phyloP scores from a whole-genome alignment of 2,888 invertebrate genomes.

The Steromphala cineraria region DNA sequence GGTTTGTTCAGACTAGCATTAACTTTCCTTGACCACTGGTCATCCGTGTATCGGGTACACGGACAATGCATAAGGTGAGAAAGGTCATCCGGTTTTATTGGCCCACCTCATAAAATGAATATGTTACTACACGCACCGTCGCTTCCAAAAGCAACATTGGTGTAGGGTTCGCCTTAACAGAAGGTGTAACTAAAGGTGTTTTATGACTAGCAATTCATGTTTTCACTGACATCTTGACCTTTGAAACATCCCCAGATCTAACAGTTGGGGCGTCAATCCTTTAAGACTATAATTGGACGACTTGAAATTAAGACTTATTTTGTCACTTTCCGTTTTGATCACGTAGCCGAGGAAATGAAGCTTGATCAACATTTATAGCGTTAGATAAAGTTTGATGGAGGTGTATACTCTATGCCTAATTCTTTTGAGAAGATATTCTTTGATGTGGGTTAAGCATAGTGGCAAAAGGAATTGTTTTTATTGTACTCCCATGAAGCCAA shows the following conservation, averaged over 20 bases:
- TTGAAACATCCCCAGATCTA: neutral
- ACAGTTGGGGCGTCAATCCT: neutral
- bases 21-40: neutral
- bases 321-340: neutral
- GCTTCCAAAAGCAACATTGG: neutral
- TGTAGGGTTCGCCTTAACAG: neutral
- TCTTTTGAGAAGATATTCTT: no score
- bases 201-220: neutral
- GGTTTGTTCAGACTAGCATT: neutral
- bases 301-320: neutral
- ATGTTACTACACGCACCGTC: neutral
- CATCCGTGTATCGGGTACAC: neutral
- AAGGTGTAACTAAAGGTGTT: neutral
- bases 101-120: slow-evolving; percentile 10
- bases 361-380: no score
- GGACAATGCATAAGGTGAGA: neutral
- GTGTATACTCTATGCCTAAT: no score
- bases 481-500: no score
- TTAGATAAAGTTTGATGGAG: no score
- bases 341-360: no score
- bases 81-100: neutral
- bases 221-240: neutral
- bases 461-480: no score
- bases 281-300: neutral
- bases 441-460: no score